Evolutionary conservation across 2,797 vertebrate genomes (phyloP).

Genomic region (Sciaenops ocellatus): DNA sequence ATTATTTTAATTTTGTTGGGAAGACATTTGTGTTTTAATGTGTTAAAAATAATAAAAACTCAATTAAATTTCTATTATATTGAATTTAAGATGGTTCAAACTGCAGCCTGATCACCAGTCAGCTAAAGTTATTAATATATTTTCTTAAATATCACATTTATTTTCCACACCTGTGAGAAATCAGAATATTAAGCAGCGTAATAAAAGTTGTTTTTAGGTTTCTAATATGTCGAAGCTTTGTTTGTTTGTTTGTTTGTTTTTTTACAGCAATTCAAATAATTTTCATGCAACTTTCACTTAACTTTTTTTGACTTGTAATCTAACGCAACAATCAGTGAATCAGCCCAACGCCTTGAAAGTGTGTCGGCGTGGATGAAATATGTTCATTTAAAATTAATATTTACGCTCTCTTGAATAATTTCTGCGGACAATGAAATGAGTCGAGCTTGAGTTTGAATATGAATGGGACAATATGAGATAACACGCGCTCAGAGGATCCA

Average conservation of each 20-base stretch:
- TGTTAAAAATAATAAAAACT: too few relatives aligned
- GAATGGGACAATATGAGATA: constrained; percentile 64
- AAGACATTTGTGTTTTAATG: too few relatives aligned
- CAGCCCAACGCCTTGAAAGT: constrained; percentile 23
- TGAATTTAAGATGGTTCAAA: too few relatives aligned
- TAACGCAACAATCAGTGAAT: not conserved
- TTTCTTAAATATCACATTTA: not conserved
- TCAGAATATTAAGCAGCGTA: not conserved
- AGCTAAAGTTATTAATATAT: not conserved
- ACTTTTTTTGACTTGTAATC: not conserved
- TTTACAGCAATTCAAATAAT: not conserved
- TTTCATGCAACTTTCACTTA: rapidly evolving
- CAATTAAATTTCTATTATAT: too few relatives aligned
- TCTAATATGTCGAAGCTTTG: not conserved
- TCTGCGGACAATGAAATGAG: constrained; percentile 71
- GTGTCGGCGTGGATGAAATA: constrained; percentile 48
- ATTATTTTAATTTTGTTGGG: too few relatives aligned
- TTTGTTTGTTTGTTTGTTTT: not conserved
- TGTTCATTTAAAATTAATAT: constrained; percentile 81
- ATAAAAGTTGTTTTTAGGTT: not conserved
- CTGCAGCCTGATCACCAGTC: not conserved
- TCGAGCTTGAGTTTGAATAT: constrained; percentile 64
- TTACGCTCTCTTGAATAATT: constrained; percentile 81
- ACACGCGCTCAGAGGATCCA: constrained; percentile 42
- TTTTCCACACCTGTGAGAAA: not conserved